phyloP scores from a whole-genome alignment of 64 coral and sea anemone genomes.

The Hydrozoanthus tunicans region DNA sequence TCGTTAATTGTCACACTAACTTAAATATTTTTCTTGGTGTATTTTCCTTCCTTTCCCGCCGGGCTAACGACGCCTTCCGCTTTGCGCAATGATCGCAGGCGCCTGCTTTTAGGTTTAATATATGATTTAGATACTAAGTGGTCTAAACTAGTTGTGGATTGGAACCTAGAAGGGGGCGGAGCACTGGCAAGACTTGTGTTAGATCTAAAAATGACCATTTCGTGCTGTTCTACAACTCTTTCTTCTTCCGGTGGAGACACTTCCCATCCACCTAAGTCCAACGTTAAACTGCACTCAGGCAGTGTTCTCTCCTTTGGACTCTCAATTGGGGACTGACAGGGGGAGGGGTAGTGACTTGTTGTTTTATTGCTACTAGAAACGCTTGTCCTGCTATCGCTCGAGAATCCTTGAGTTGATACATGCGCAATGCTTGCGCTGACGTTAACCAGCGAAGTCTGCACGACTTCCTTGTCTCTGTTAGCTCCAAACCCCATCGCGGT shows the following conservation, averaged over 20 bases:
- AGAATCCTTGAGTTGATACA: slow-evolving; percentile 56
- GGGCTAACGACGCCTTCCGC: slow-evolving; percentile 69
- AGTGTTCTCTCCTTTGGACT: slow-evolving; percentile 27
- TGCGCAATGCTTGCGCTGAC: slow-evolving; percentile 83
- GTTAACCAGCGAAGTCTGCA: slow-evolving; percentile 69
- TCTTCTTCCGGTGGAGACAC: slow-evolving; percentile 37
- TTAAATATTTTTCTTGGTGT: slow-evolving; percentile 47
- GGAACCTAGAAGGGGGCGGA: slow-evolving; percentile 44
- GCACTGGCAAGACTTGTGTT: slow-evolving; percentile 66
- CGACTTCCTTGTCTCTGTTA: slow-evolving; percentile 68
- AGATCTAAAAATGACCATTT: slow-evolving; percentile 61
- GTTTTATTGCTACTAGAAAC: slow-evolving; percentile 50
- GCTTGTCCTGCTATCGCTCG: slow-evolving; percentile 35
- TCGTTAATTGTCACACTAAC: background rate
- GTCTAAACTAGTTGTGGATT: slow-evolving; percentile 77
- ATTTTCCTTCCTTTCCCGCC: slow-evolving; percentile 67
- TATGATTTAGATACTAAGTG: slow-evolving; percentile 76
- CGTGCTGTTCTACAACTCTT: slow-evolving; percentile 50
- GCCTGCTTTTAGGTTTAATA: slow-evolving; percentile 75
- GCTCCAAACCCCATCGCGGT: slow-evolving; percentile 84
- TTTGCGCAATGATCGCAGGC: slow-evolving; percentile 70
- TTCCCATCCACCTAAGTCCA: slow-evolving; percentile 24
- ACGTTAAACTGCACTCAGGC: background rate
- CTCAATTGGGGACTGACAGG: slow-evolving; percentile 20
- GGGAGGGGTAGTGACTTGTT: slow-evolving; percentile 15